These are phyloP conservation scores for Ceratina japonica DNA, from an alignment of 1,140 invertebrate species.

Conservation along the genomic window DNA sequence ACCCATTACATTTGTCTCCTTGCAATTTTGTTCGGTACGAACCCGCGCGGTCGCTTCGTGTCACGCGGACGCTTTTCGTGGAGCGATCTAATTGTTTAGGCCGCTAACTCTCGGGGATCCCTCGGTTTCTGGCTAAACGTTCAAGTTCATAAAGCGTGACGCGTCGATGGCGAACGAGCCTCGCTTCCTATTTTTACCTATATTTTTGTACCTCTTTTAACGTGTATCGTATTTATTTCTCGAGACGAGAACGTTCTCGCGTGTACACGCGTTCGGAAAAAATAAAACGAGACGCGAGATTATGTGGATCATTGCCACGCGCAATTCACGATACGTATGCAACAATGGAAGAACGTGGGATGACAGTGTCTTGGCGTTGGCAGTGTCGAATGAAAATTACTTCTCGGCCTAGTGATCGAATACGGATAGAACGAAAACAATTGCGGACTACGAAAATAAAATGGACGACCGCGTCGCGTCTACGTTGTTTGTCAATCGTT, in stretches of 20 bases:
- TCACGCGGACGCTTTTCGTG: background rate
- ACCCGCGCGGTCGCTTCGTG: background rate
- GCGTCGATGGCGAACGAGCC: background rate
- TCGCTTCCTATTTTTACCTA: background rate
- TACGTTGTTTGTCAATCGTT: background rate
- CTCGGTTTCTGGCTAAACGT: background rate
- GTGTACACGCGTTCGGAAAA: background rate
- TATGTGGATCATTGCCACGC: conserved; percentile 75
- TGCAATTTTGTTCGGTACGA: conserved; percentile 56
- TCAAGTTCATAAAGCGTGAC: background rate
- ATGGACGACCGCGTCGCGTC: too few relatives aligned
- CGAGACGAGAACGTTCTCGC: background rate
- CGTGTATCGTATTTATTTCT: background rate
- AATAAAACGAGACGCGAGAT: conserved; percentile 20
- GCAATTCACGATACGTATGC: conserved; percentile 69
- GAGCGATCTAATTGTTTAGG: too few relatives aligned
- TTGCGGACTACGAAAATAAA: too few relatives aligned
- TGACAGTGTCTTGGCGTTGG: conserved; percentile 50
- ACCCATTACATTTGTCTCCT: conserved; percentile 66
- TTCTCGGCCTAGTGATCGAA: conserved; percentile 20
- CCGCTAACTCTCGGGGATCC: too few relatives aligned
- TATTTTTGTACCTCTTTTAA: background rate
- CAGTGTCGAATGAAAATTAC: conserved; percentile 47
- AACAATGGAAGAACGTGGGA: conserved; percentile 61
- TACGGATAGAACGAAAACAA: conserved; percentile 41